Evolutionary conservation across 2,113 vertebrate genomes (phyloP).

Genomic region (Podiceps cristatus): DNA sequence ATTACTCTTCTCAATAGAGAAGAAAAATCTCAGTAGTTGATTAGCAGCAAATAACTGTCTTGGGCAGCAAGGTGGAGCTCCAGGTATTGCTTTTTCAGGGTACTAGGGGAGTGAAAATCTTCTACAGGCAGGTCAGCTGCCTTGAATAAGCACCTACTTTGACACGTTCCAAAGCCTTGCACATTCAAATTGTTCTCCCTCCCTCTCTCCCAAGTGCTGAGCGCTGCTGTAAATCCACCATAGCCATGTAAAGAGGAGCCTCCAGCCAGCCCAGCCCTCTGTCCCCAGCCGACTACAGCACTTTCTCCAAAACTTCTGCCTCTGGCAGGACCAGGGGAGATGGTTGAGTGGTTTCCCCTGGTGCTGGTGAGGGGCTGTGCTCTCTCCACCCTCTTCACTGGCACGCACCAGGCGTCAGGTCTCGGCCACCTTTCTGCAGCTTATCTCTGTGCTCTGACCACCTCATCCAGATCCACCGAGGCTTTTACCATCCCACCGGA

Average conservation of each 20-base stretch:
- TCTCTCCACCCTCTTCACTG: accelerated
- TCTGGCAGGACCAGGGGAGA: background rate
- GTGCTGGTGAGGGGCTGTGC: background rate
- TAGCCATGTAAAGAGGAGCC: accelerated
- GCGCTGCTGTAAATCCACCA: accelerated
- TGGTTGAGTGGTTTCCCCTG: background rate
- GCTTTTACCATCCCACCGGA: background rate
- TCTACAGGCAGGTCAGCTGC: background rate
- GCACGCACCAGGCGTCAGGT: accelerated
- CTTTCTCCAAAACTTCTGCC: background rate
- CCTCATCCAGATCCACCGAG: background rate
- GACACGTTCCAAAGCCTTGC: background rate
- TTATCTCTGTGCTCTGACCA: background rate
- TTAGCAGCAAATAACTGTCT: background rate
- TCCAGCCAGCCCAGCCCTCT: background rate
- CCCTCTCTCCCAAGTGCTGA: background rate
- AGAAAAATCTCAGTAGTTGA: background rate
- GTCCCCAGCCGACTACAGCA: background rate
- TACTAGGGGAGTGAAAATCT: background rate
- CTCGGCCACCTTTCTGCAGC: background rate
- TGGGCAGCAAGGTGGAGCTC: background rate
- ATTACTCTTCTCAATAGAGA: accelerated
- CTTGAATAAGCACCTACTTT: background rate
- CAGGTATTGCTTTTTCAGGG: background rate
- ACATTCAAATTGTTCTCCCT: background rate